Conservation (phyloP, 1,140 invertebrate species). For the Triops longicaudatus region DNA sequence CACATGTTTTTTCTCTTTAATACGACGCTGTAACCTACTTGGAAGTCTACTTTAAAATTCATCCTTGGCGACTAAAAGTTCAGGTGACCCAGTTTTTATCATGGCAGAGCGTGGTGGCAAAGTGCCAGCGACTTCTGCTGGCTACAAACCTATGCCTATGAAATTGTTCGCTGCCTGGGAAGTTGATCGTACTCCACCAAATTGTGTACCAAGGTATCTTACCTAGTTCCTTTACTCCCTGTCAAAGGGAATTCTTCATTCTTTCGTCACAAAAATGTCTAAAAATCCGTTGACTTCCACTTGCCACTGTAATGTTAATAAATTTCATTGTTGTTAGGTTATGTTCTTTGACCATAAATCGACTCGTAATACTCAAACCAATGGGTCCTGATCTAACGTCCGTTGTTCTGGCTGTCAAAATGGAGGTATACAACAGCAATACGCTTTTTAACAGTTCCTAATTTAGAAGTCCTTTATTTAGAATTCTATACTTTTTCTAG, state of each 20-base stretch:
- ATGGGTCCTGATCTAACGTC: slow-evolving; percentile 78
- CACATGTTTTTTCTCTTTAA: too few relatives aligned
- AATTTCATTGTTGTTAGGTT: slow-evolving; percentile 54
- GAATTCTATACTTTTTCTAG: too few relatives aligned
- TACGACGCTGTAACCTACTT: too few relatives aligned
- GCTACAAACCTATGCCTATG: slow-evolving; percentile 59
- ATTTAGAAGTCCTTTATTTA: too few relatives aligned
- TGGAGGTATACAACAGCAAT: slow-evolving; percentile 59
- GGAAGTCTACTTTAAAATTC: too few relatives aligned
- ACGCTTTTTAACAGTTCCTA: background rate
- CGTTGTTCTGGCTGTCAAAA: slow-evolving; percentile 87
- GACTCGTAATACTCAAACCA: slow-evolving; percentile 70
- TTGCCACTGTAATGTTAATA: background rate
- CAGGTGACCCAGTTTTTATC: background rate
- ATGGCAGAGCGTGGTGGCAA: slow-evolving; percentile 45
- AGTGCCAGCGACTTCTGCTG: slow-evolving; percentile 44
- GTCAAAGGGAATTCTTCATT: too few relatives aligned
- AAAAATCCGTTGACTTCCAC: too few relatives aligned
- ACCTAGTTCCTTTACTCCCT: slow-evolving; percentile 24
- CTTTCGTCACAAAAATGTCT: too few relatives aligned
- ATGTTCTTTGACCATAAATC: slow-evolving; percentile 81
- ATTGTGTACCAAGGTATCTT: slow-evolving; percentile 87
- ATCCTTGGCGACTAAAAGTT: background rate
- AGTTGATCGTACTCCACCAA: slow-evolving; percentile 81
- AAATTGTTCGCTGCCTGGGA: slow-evolving; percentile 96